Conservation (phyloP, 2,888 invertebrate genomes). For the Agrochola lota region DNA sequence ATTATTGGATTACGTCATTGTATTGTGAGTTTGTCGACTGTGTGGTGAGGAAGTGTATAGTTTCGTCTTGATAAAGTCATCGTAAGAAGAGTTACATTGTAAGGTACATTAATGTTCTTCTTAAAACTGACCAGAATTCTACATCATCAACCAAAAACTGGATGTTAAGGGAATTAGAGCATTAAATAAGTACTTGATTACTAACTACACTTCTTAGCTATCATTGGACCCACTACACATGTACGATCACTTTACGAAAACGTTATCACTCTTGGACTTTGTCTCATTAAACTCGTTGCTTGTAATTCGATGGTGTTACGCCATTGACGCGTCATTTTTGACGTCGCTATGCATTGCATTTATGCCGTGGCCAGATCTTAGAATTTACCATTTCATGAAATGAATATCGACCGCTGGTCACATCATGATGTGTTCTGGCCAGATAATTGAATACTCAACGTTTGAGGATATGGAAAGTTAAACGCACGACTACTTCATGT, state of each 20-base stretch:
- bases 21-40: neutral
- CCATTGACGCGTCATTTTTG: neutral
- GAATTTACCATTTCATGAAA: too few relatives aligned
- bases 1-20: constrained; percentile 39
- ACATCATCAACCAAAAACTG: neutral
- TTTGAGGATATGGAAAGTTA: too few relatives aligned
- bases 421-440: too few relatives aligned
- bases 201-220: neutral
- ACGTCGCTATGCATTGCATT: neutral
- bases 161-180: neutral
- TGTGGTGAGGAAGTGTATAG: neutral
- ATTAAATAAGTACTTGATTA: neutral
- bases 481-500: too few relatives aligned
- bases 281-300: neutral
- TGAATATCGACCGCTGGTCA: too few relatives aligned
- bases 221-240: neutral
- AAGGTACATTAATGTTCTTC: too few relatives aligned
- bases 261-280: neutral
- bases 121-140: neutral
- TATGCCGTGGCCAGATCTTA: too few relatives aligned
- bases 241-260: neutral
- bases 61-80: neutral
- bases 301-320: neutral
- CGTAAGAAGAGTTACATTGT: neutral
- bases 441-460: too few relatives aligned